phyloP scores from a whole-genome alignment of 2,113 vertebrate genomes.

The Donacobius atricapilla region DNA sequence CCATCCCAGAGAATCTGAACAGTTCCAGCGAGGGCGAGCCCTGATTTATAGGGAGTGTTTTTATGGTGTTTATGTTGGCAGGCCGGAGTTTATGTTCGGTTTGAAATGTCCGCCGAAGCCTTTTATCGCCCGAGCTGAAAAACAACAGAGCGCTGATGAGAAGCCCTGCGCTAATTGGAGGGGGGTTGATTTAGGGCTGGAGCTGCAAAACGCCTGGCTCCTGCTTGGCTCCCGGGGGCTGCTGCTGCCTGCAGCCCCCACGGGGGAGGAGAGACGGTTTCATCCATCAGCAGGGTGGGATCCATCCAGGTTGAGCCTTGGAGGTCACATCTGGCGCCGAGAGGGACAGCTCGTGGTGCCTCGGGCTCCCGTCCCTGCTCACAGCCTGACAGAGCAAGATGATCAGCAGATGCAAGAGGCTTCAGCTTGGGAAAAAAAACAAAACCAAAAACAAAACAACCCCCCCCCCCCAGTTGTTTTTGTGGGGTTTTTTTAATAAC shows the following conservation, averaged over 20 bases:
- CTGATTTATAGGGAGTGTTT: background rate
- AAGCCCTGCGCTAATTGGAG: background rate
- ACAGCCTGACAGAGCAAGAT: background rate
- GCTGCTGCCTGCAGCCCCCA: background rate
- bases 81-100: background rate
- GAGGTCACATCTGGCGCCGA: background rate
- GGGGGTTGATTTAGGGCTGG: background rate
- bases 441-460: background rate
- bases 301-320: background rate
- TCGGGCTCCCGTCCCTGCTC: background rate
- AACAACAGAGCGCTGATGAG: background rate
- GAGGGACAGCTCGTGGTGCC: background rate
- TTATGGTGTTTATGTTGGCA: constrained; percentile 1
- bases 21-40: background rate
- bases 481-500: background rate
- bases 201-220: background rate
- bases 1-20: background rate
- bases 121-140: background rate
- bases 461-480: too few relatives aligned
- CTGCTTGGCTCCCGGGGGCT: background rate
- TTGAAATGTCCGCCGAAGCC: background rate
- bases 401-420: background rate
- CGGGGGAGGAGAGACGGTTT: background rate
- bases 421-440: background rate
- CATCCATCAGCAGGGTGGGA: background rate